phyloP scores from a whole-genome alignment of 2,797 vertebrate genomes.

The Harpagifer antarcticus region DNA sequence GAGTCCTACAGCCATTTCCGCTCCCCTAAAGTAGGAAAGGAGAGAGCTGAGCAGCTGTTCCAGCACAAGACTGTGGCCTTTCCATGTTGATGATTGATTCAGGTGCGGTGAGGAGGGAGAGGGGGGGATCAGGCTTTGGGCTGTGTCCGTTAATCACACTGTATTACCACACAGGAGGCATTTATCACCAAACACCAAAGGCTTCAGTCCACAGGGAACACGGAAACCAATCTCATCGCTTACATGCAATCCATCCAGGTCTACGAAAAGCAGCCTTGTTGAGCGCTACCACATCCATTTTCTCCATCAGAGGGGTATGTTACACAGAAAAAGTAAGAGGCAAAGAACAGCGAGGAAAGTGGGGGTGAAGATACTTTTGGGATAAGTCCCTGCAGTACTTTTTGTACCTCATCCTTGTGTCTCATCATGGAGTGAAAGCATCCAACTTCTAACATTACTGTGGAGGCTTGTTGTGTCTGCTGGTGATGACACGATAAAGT shows the following conservation, averaged over 20 bases:
- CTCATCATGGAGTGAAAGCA: slow-evolving; percentile 20
- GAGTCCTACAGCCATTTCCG: slow-evolving; percentile 44
- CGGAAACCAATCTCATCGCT: slow-evolving; percentile 80
- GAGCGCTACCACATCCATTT: slow-evolving; percentile 76
- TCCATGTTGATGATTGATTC: slow-evolving; percentile 84
- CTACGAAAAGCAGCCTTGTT: slow-evolving; percentile 68
- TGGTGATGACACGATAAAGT: slow-evolving; percentile 1
- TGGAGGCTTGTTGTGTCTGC: neutral
- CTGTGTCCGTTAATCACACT: slow-evolving; percentile 84
- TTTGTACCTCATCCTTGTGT: slow-evolving; percentile 11
- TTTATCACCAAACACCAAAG: slow-evolving; percentile 85
- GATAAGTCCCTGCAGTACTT: slow-evolving; percentile 45
- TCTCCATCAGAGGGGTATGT: slow-evolving; percentile 54
- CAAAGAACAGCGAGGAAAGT: slow-evolving; percentile 34
- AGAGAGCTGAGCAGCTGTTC: slow-evolving; percentile 65
- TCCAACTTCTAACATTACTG: neutral
- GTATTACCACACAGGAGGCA: slow-evolving; percentile 84
- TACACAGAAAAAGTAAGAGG: slow-evolving; percentile 60
- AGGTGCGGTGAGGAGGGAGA: slow-evolving; percentile 73
- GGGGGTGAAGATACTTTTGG: slow-evolving; percentile 43
- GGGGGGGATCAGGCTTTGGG: slow-evolving; percentile 75
- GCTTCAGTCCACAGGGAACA: slow-evolving; percentile 78
- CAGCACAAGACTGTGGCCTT: slow-evolving; percentile 69
- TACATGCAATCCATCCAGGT: slow-evolving; percentile 81
- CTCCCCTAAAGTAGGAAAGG: slow-evolving; percentile 42